Evolutionary conservation across 2,113 vertebrate genomes (phyloP).

Genomic region (Anser cygnoides): DNA sequence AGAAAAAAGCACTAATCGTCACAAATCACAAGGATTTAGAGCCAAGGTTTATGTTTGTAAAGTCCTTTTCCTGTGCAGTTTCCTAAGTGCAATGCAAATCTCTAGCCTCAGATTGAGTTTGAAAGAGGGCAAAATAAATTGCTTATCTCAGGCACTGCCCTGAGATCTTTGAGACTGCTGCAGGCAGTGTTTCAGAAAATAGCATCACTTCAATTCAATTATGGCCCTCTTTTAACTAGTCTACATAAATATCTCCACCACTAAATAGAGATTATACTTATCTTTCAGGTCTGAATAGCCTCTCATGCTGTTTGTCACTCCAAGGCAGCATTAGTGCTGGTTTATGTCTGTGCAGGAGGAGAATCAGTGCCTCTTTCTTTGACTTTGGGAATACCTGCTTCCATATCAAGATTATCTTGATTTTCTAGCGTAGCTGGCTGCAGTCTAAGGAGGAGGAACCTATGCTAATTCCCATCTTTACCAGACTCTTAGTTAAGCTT

Average conservation of each 20-base stretch:
- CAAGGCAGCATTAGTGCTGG: neutral
- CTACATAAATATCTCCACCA: neutral
- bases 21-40: neutral
- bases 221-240: neutral
- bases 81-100: neutral
- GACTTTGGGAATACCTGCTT: neutral
- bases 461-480: neutral
- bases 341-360: neutral
- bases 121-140: neutral
- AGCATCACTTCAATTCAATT: neutral
- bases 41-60: neutral
- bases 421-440: neutral
- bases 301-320: neutral
- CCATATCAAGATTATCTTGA: rapidly evolving
- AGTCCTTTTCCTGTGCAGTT: rapidly evolving
- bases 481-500: neutral
- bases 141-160: neutral
- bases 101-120: neutral
- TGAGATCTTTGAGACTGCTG: neutral
- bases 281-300: neutral
- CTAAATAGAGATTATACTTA: neutral
- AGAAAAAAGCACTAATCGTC: neutral
- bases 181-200: neutral
- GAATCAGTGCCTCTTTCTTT: neutral
- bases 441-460: neutral